phyloP scores from a whole-genome alignment of 2,888 invertebrate species.

The Apotomis betuletana region DNA sequence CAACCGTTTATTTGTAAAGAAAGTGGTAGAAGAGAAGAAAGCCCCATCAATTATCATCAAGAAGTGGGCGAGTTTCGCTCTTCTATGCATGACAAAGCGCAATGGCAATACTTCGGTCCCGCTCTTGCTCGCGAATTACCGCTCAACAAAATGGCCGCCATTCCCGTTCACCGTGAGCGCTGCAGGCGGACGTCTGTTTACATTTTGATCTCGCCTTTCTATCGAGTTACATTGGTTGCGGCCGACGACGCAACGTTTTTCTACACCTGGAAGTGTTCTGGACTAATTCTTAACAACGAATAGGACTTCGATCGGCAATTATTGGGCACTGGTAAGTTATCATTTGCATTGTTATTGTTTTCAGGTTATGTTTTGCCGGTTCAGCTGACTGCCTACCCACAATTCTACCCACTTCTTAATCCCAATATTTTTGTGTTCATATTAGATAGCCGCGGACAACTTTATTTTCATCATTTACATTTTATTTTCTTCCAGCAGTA shows the following conservation, averaged over 20 bases:
- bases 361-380: slow-evolving; percentile 32
- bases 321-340: slow-evolving; percentile 25
- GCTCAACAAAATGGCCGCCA: slow-evolving; percentile 72
- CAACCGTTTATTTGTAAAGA: background rate
- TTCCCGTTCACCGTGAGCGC: slow-evolving; percentile 42
- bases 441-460: too few relatives aligned
- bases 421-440: background rate
- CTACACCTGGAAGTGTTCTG: slow-evolving; percentile 31
- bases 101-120: slow-evolving; percentile 50
- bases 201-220: slow-evolving; percentile 31
- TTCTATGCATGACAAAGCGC: slow-evolving; percentile 32
- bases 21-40: slow-evolving; percentile 35
- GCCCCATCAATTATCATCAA: slow-evolving; percentile 23
- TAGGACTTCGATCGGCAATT: background rate
- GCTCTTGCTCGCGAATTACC: slow-evolving; percentile 60
- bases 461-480: too few relatives aligned
- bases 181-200: slow-evolving; percentile 32
- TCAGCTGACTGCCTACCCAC: slow-evolving; percentile 30
- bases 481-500: too few relatives aligned
- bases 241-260: slow-evolving; percentile 14
- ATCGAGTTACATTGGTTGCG: slow-evolving; percentile 27
- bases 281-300: background rate
- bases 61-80: slow-evolving; percentile 28
- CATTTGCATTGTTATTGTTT: slow-evolving; percentile 14
- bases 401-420: slow-evolving; percentile 8